Evolutionary conservation across 2,797 vertebrate species (phyloP), one percentile per base, ranked within the genome.

Genomic region (Eulemur coronatus): DNA sequence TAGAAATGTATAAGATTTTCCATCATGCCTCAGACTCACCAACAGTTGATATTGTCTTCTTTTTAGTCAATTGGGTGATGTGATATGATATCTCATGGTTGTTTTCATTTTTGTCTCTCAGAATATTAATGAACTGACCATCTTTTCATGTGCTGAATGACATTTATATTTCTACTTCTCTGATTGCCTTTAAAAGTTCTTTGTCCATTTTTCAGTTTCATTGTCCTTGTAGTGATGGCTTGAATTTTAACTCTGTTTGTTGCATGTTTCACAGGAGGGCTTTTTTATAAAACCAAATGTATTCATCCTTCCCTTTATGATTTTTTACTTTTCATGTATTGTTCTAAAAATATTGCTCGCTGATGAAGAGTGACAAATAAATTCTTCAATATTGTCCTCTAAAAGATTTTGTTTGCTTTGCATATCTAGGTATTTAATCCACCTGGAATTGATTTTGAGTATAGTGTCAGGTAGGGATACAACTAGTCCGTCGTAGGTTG

Each of bases 281-380:
- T 61, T 78, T 69, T 80, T 67, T 18, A 50, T 75, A 30, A 55
- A 41, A 78, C 91, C 79, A 84, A 41, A 35, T 72, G n/a, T 67
- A 88, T 73, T 91, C n/a, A 55, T 63, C n/a, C 72, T 92, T 41
- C 18, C 43, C 24, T 95, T 69, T 84, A 72, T 46, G 35, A 50
- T 28, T 73, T 73, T 86, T 11, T 22, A 65, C 30, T 79, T 55
- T 35, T 52, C 18, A 3, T 28, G 20, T 13, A 38, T 52, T 84
- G 6, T 75, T 73, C 80, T 55, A 35, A 80, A 91, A 93, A 59
- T 26, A 76, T 2, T 63, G 41, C 80, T 69, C 63, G 76, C 22
- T 30, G 41, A n/a, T 26, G 1, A 17, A 41, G 7, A 80, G 28
- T 69, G 63, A 75, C n/a, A 76, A 94, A 78, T 38, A 59, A 33